Conservation (phyloP, 2,888 invertebrate genomes). For the Dinocampus coccinellae region DNA sequence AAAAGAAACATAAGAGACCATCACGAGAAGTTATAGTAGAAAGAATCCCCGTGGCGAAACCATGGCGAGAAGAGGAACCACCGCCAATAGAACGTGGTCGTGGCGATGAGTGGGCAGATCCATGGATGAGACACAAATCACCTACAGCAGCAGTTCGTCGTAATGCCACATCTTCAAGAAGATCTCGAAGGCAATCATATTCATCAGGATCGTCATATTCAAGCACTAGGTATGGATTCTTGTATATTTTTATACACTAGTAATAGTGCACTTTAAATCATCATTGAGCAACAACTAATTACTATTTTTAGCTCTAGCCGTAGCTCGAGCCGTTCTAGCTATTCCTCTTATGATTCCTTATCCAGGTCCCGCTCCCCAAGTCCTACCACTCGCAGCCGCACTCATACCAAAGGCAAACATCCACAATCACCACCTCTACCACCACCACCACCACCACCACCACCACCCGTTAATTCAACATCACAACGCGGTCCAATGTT, state of each 20-base stretch:
- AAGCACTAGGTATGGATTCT: constrained; percentile 74
- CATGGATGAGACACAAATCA: constrained; percentile 88
- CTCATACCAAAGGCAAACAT: constrained; percentile 61
- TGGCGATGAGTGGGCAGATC: constrained; percentile 95
- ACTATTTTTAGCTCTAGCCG: constrained; percentile 68
- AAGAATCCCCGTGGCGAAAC: constrained; percentile 71
- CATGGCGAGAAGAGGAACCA: constrained; percentile 66
- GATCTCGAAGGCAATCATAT: constrained; percentile 74
- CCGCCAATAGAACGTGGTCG: constrained; percentile 67
- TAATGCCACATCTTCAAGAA: constrained; percentile 58
- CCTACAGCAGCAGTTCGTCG: constrained; percentile 67
- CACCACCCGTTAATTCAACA: constrained; percentile 56
- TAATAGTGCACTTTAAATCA: background rate
- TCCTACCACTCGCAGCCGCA: constrained; percentile 69
- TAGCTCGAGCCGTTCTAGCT: constrained; percentile 70
- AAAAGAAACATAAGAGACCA: constrained; percentile 72
- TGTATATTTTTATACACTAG: too few relatives aligned
- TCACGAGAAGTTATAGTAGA: constrained; percentile 84
- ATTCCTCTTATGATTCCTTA: constrained; percentile 70
- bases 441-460: constrained; percentile 59
- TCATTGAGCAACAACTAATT: constrained; percentile 16
- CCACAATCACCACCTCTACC: constrained; percentile 56
- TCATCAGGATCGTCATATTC: constrained; percentile 81
- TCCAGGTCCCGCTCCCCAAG: constrained; percentile 70
- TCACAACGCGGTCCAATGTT: constrained; percentile 73